A percentile compares a stretch with the other conserved stretches of the same genome.
Evolutionary conservation across 1,140 invertebrate genomes (phyloP).

Genomic region (Micrasema minimum): DNA sequence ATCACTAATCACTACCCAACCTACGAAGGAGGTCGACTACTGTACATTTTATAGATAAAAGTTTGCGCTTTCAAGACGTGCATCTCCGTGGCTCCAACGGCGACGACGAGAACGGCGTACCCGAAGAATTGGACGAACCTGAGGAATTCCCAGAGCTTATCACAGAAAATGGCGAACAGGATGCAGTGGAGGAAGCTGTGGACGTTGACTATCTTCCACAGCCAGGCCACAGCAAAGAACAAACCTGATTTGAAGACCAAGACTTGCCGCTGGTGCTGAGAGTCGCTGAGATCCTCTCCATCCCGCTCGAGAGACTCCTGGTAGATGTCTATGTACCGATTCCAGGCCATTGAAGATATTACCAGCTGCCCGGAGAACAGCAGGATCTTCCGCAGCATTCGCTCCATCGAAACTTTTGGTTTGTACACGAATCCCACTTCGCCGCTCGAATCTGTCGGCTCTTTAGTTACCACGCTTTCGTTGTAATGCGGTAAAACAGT

Average conservation of each 20-base stretch:
- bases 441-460: constrained; percentile 63
- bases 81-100: constrained; percentile 71
- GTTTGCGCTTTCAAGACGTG: constrained; percentile 67
- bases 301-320: constrained; percentile 77
- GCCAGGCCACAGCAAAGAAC: constrained; percentile 78
- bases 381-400: constrained; percentile 72
- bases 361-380: constrained; percentile 77
- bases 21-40: constrained; percentile 41
- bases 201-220: constrained; percentile 84
- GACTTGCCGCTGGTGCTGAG: constrained; percentile 67
- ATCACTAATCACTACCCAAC: no score
- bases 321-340: constrained; percentile 82
- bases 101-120: constrained; percentile 67
- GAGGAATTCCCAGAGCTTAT: constrained; percentile 81
- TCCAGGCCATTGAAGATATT: constrained; percentile 80
- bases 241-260: constrained; percentile 71
- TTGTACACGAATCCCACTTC: constrained; percentile 71
- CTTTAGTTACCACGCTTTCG: constrained; percentile 62
- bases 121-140: constrained; percentile 72
- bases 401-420: constrained; percentile 72
- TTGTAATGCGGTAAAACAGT: constrained; percentile 64
- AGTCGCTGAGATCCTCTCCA: constrained; percentile 59
- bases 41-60: constrained; percentile 64
- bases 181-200: constrained; percentile 82
- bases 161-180: constrained; percentile 81